Base-by-base conservation (phyloP, 2,888 invertebrate species). In the Alloscopus bannaensis region DNA sequence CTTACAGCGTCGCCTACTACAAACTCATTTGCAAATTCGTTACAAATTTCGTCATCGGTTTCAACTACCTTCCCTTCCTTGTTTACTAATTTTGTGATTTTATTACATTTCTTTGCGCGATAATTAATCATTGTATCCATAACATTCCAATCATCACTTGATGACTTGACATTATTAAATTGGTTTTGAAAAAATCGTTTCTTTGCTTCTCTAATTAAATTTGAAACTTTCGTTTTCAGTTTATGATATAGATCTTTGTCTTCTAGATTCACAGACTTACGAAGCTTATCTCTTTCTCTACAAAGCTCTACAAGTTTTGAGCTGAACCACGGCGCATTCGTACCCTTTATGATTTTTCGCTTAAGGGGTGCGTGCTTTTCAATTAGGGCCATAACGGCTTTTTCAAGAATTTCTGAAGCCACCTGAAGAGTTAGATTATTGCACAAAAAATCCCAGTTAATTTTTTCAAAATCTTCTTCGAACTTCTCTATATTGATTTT, bases 61-160 rank as follows among this genome's bases (percentile, higher is more conserved):
- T 73, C 47, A 16, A 57, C 2, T 13, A 45, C 20, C 1, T 18
- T 20, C 11, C 36, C 62, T 13, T 52, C 3, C 20, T 16, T n/a
- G 8, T n/a, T 36, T 1, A 57, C n/a, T 20, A 73, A 18, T n/a
- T 52, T 73, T 24, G 57, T 73, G 0, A 65, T 65, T 57, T 52
- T 52, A 16, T 2, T 13, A 18, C n/a, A 26, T 1, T 0, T 4
- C 18, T 45, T 52, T 20, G 24, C n/a, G 4, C 57, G 52, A 26
- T 28, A 73, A 22, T 65, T 64, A n/a, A 57, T 65, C n/a, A 73
- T 22, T 1, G 20, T 11, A 40, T 73, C 36, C 20, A 73, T 31
- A 1, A 50, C 18, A 28, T 11, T 18, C 64, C 64, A 73, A 1
- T 50, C 65, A 29, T 64, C 64, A 0, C 40, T 22, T n/a, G 73